Conservation (phyloP, 2,797 vertebrate species). For the Rhinella marina region DNA sequence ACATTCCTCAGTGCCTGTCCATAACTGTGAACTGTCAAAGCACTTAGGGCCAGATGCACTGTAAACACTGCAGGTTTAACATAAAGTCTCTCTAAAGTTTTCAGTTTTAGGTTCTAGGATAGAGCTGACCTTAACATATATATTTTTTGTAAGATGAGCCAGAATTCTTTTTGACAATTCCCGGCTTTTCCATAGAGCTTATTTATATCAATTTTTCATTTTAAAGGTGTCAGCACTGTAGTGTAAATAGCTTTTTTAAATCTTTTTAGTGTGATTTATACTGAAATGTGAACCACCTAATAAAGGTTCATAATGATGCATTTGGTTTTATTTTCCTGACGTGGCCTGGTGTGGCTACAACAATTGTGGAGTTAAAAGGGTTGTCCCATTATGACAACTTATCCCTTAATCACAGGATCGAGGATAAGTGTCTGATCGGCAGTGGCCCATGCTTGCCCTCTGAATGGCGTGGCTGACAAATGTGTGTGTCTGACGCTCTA, state of each 20-base stretch:
- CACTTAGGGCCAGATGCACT: constrained; percentile 88
- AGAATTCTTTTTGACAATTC: constrained; percentile 88
- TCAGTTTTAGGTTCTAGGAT: constrained; percentile 87
- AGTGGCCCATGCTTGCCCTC: too few relatives aligned
- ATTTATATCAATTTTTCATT: constrained; percentile 94
- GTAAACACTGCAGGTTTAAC: constrained; percentile 83
- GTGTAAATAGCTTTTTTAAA: constrained; percentile 89
- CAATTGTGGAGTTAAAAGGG: not conserved
- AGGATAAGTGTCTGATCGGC: too few relatives aligned
- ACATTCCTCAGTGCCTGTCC: constrained; percentile 93
- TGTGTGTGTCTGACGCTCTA: too few relatives aligned
- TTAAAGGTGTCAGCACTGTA: constrained; percentile 95
- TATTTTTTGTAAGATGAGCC: constrained; percentile 95
- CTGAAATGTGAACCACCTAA: constrained; percentile 94
- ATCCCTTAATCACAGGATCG: too few relatives aligned
- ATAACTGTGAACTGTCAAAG: constrained; percentile 87
- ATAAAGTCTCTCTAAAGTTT: constrained; percentile 83
- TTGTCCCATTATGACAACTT: not conserved
- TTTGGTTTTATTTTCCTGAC: constrained; percentile 75
- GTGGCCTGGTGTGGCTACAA: constrained; percentile 21
- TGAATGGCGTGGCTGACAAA: too few relatives aligned
- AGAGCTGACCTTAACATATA: constrained; percentile 88
- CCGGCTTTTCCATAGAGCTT: constrained; percentile 91
- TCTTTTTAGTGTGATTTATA: constrained; percentile 86
- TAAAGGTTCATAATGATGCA: constrained; percentile 94